These are phyloP conservation scores for Netta rufina DNA, from an alignment of 2,797 vertebrate species.

Conservation along the genomic window DNA sequence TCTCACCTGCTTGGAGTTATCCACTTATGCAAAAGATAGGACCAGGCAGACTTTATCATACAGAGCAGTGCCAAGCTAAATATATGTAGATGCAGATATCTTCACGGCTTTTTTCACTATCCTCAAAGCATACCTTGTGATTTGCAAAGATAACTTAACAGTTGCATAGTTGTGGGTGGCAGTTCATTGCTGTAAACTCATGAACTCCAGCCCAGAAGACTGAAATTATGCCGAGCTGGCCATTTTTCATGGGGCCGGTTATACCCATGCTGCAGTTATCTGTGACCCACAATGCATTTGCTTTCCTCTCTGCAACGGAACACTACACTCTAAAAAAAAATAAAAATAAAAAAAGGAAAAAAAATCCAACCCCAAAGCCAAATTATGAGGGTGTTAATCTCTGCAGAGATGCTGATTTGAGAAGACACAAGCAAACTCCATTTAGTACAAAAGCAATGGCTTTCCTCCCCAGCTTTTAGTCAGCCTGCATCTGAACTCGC, in stretches of 20 bases:
- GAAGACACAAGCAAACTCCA: constrained; percentile 51
- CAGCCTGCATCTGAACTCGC: constrained; percentile 34
- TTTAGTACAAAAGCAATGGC: constrained; percentile 7
- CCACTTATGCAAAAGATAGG: constrained; percentile 6
- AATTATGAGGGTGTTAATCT: constrained; percentile 19
- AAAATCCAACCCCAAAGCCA: neutral
- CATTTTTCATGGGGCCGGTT: neutral
- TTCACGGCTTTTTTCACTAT: neutral
- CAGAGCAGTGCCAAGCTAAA: constrained; percentile 10
- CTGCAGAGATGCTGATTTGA: constrained; percentile 34
- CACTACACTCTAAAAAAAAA: neutral
- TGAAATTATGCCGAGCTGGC: neutral
- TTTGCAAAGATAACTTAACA: constrained; percentile 7
- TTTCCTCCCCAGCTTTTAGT: constrained; percentile 6
- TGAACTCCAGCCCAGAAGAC: neutral
- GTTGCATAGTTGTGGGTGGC: neutral
- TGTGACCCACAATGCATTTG: neutral
- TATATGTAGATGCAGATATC: neutral
- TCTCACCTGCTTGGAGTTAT: constrained; percentile 33
- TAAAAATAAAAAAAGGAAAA: neutral
- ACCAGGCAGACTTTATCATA: neutral
- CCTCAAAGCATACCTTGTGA: neutral
- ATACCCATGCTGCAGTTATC: neutral
- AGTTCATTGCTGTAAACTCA: neutral
- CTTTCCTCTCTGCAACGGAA: neutral